phyloP scores from a whole-genome alignment of 2,113 vertebrate genomes.

The Miniopterus natalensis region DNA sequence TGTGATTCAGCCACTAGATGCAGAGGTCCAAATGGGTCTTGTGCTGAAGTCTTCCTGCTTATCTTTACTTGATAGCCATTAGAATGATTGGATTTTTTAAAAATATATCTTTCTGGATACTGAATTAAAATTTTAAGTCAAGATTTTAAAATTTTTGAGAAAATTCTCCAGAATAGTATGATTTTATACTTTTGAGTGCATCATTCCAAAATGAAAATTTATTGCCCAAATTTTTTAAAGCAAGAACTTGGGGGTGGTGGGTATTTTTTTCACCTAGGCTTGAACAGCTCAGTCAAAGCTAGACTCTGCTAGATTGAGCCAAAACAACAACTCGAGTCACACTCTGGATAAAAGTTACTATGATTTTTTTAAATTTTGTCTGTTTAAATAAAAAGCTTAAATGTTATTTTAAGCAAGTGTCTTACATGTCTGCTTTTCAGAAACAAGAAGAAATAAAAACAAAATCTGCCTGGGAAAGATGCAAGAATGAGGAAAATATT shows the following conservation, averaged over 20 bases:
- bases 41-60: background rate
- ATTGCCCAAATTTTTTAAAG: background rate
- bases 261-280: background rate
- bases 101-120: too few relatives aligned
- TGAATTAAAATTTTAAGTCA: background rate
- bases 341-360: background rate
- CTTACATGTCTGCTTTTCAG: conserved; percentile 69
- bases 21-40: background rate
- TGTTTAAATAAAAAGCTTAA: conserved; percentile 68
- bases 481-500: conserved; percentile 59
- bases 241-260: background rate
- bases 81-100: background rate
- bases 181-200: background rate
- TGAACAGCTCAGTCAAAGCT: background rate
- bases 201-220: background rate
- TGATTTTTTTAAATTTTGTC: conserved; percentile 25
- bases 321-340: conserved; percentile 2
- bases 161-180: background rate
- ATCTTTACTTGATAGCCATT: background rate
- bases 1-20: background rate
- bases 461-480: conserved; percentile 75
- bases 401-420: conserved; percentile 67
- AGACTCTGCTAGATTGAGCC: background rate
- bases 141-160: background rate
- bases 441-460: conserved; percentile 76